A percentile compares a stretch with the other conserved stretches of the same genome.
Conservation (phyloP, 2,113 vertebrate species). For the zebrafish (Danio rerio) region DNA sequence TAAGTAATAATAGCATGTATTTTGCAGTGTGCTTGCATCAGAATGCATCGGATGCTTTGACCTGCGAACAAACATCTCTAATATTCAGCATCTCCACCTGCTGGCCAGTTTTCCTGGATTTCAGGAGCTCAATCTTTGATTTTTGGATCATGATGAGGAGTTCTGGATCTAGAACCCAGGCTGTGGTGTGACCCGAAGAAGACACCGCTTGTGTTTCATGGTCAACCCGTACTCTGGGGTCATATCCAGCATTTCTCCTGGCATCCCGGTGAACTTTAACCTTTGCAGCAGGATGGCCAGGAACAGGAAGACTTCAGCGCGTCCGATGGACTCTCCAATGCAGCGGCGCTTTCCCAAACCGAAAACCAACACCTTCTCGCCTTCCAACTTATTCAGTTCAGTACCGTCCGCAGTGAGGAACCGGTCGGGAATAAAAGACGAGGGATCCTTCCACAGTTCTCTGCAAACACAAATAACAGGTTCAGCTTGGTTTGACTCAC, state of each 20-base stretch:
- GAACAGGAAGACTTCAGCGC: constrained; percentile 89
- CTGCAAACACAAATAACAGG: constrained; percentile 65
- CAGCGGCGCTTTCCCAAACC: constrained; percentile 90
- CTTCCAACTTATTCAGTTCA: constrained; percentile 71
- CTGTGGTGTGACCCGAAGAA: constrained; percentile 74
- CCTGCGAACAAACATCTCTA: constrained; percentile 3
- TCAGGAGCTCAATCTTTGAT: too few relatives aligned
- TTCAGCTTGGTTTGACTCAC: not conserved
- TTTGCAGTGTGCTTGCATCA: not conserved
- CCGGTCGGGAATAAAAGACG: constrained; percentile 83
- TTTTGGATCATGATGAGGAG: not conserved
- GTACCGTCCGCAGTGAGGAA: constrained; percentile 79
- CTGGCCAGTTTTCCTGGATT: not conserved
- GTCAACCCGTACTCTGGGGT: constrained; percentile 88
- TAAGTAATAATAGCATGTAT: too few relatives aligned
- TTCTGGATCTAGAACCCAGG: constrained; percentile 1
- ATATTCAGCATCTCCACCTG: not conserved
- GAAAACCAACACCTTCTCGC: constrained; percentile 84
- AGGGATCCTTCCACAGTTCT: constrained; percentile 87
- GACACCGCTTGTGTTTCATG: constrained; percentile 86
- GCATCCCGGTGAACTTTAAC: constrained; percentile 76
- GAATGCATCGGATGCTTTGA: not conserved
- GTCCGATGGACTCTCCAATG: constrained; percentile 86
- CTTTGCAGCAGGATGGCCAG: constrained; percentile 85
- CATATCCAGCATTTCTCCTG: constrained; percentile 77